phyloP scores from a whole-genome alignment of 2,797 vertebrate species.

The Trachops cirrhosus region DNA sequence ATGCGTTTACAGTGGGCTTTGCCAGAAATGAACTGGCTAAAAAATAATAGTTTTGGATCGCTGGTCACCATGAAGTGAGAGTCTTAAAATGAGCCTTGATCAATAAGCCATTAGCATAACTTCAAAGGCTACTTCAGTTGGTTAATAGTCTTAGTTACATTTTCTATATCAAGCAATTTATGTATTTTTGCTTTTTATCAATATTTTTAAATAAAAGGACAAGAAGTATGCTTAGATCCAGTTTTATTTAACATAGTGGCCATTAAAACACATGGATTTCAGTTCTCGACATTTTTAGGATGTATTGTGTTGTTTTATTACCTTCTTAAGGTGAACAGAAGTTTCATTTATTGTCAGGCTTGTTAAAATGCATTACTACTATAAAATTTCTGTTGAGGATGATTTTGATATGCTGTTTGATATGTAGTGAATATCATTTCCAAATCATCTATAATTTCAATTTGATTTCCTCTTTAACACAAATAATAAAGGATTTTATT shows the following conservation, averaged over 20 bases:
- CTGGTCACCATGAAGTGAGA: background rate
- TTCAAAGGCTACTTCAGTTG: background rate
- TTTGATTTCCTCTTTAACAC: background rate
- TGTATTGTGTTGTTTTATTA: background rate
- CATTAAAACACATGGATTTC: background rate
- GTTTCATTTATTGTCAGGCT: background rate
- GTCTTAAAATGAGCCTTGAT: background rate
- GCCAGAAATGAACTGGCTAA: background rate
- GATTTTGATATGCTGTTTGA: background rate
- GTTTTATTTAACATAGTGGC: background rate
- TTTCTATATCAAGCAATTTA: background rate
- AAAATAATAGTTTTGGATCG: background rate
- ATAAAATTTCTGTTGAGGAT: background rate
- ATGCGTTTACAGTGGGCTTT: background rate
- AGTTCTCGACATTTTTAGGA: background rate
- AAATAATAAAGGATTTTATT: background rate
- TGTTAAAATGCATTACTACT: background rate
- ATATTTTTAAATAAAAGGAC: background rate
- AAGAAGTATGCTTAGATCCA: background rate
- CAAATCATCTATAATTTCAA: background rate
- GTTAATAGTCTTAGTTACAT: background rate
- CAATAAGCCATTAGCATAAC: background rate
- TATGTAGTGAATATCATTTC: background rate
- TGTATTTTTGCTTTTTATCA: background rate
- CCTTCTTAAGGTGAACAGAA: background rate